These are phyloP conservation scores for Saccopteryx bilineata DNA, from an alignment of 2,113 vertebrate species.

Conservation along the genomic window DNA sequence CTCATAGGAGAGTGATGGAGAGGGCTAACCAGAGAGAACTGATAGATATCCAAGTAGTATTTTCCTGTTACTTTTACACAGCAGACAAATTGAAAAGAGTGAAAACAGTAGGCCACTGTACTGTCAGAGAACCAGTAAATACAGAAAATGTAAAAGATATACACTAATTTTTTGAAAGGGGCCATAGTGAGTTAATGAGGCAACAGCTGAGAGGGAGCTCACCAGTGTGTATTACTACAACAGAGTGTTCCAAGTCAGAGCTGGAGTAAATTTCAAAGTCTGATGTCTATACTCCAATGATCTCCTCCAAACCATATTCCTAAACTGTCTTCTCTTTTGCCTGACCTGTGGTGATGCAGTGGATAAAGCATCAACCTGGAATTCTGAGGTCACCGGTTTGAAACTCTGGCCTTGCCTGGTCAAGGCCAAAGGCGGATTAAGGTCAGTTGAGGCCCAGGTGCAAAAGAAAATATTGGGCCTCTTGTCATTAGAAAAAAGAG, in stretches of 20 bases:
- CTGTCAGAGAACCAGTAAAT: slow-evolving; percentile 55
- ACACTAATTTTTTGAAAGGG: slow-evolving; percentile 53
- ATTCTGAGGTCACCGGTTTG: no score
- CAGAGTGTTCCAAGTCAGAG: slow-evolving; percentile 64
- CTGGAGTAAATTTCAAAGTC: slow-evolving; percentile 65
- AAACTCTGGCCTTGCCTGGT: no score
- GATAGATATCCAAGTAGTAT: not conserved
- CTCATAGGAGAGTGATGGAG: slow-evolving; percentile 12
- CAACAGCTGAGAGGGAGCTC: slow-evolving; percentile 73
- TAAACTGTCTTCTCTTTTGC: not conserved
- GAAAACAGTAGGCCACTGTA: not conserved
- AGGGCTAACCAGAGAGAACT: slow-evolving; percentile 39
- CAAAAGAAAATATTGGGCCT: no score
- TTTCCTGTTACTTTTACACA: slow-evolving; percentile 21
- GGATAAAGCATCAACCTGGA: no score
- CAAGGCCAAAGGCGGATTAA: no score
- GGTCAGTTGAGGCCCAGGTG: no score
- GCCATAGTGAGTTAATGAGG: slow-evolving; percentile 66
- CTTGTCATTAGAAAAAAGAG: no score
- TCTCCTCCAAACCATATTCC: slow-evolving; percentile 67
- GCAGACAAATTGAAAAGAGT: slow-evolving; percentile 46
- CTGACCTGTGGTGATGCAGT: no score
- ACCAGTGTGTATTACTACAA: slow-evolving; percentile 61
- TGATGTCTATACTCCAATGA: slow-evolving; percentile 75
- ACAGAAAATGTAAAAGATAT: slow-evolving; percentile 64